phyloP scores from a whole-genome alignment of 2,113 vertebrate species.

The Trachemys scripta region DNA sequence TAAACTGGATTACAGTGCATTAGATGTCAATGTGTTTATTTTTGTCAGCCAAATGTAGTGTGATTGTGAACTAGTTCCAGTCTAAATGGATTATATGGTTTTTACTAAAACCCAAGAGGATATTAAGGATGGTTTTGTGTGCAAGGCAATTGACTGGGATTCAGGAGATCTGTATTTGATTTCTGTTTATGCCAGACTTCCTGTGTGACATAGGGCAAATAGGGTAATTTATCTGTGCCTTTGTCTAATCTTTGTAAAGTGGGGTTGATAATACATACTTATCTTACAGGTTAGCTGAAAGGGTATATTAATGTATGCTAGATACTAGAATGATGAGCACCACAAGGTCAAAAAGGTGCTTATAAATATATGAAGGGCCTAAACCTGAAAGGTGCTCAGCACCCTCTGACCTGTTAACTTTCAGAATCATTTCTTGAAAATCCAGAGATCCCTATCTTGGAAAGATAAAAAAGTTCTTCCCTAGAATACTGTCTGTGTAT shows the following conservation, averaged over 20 bases:
- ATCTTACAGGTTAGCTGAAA: constrained; percentile 26
- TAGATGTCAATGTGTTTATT: neutral
- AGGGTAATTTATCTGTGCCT: constrained; percentile 48
- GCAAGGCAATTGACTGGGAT: neutral
- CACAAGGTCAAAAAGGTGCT: constrained; percentile 29
- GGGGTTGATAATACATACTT: constrained; percentile 50
- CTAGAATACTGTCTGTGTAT: neutral
- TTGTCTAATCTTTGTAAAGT: constrained; percentile 41
- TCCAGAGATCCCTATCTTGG: neutral
- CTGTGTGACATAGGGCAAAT: constrained; percentile 41
- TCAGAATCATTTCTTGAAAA: constrained; percentile 33
- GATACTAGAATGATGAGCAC: neutral
- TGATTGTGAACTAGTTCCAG: neutral
- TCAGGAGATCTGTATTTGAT: neutral
- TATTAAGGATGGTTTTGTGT: neutral
- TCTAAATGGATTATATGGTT: neutral
- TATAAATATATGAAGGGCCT: constrained; percentile 28
- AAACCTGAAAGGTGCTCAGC: constrained; percentile 37
- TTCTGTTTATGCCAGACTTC: neutral
- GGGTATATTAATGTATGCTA: constrained; percentile 44
- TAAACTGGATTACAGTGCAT: neutral
- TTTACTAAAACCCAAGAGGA: neutral
- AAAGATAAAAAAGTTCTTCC: constrained; percentile 19
- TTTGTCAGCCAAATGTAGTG: neutral
- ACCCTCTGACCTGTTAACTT: constrained; percentile 35